phyloP scores from a whole-genome alignment of 2,113 vertebrate genomes.

The Cebidichthys violaceus region DNA sequence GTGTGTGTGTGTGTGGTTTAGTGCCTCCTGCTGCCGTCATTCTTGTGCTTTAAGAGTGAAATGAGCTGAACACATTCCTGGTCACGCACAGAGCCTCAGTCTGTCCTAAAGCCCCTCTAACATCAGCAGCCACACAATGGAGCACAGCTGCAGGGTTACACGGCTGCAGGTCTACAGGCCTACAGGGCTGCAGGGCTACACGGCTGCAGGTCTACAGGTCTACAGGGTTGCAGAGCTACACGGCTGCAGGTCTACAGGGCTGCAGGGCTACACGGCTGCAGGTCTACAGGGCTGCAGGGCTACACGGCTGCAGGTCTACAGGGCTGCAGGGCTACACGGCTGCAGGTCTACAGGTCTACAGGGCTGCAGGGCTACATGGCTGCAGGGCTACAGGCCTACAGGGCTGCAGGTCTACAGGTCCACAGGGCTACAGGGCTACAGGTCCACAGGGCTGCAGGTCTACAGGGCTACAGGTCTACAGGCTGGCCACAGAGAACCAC shows the following conservation, averaged over 20 bases:
- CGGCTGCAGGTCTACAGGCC: slow-evolving; percentile 1
- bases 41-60: slow-evolving; percentile 61
- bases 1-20: slow-evolving; percentile 27
- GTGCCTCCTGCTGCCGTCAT: slow-evolving; percentile 65
- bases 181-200: background rate
- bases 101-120: slow-evolving; percentile 43
- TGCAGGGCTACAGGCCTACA: too few relatives aligned
- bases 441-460: too few relatives aligned
- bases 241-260: too few relatives aligned
- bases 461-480: too few relatives aligned
- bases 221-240: background rate
- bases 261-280: too few relatives aligned
- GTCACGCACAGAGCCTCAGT: slow-evolving; percentile 70
- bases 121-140: slow-evolving; percentile 57
- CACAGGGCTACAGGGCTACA: too few relatives aligned
- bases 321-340: too few relatives aligned
- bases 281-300: too few relatives aligned
- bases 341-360: too few relatives aligned
- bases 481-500: background rate
- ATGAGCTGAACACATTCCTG: slow-evolving; percentile 76
- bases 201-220: background rate
- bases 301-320: too few relatives aligned
- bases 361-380: too few relatives aligned
- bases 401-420: too few relatives aligned
- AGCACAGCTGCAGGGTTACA: slow-evolving; percentile 11